Evolutionary conservation across 2,888 invertebrate genomes (phyloP).

Genomic region (Lacanobia oleracea): DNA sequence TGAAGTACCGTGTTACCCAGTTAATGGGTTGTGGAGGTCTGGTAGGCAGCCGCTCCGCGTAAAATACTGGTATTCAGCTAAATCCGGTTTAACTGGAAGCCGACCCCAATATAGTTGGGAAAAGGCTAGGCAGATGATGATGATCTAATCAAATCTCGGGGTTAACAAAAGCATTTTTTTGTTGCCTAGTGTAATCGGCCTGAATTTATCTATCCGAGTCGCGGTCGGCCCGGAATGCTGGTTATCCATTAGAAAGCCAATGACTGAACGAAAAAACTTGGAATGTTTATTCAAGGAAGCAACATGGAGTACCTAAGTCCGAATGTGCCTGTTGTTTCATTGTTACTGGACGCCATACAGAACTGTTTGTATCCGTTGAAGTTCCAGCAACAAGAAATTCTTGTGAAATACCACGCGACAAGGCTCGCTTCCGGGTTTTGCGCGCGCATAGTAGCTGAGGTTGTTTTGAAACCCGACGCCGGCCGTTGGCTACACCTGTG

Average conservation of each 20-base stretch:
- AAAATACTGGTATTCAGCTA: no score
- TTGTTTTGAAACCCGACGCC: constrained; percentile 80
- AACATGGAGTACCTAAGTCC: constrained; percentile 9
- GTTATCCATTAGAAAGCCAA: neutral
- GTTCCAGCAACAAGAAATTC: constrained; percentile 68
- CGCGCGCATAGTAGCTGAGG: constrained; percentile 68
- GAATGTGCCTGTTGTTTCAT: constrained; percentile 36
- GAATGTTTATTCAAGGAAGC: constrained; percentile 23
- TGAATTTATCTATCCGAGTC: no score
- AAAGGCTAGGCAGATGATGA: no score
- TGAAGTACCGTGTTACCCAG: no score
- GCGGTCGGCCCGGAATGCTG: no score
- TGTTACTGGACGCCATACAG: constrained; percentile 43
- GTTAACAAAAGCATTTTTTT: no score
- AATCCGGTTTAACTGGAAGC: no score
- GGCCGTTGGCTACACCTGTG: constrained; percentile 70
- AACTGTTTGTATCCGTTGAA: constrained; percentile 43
- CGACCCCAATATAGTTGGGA: no score
- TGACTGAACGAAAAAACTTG: constrained; percentile 5
- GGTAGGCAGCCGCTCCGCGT: no score
- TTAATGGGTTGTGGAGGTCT: no score
- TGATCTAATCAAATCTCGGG: no score
- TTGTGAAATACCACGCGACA: constrained; percentile 72
- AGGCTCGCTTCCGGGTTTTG: constrained; percentile 75
- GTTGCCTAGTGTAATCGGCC: no score